Percentiles rank a stretch among this genome's conserved stretches.
These are phyloP conservation scores for Xenopus borealis DNA, from an alignment of 2,113 vertebrate genomes.

Conservation along the genomic window DNA sequence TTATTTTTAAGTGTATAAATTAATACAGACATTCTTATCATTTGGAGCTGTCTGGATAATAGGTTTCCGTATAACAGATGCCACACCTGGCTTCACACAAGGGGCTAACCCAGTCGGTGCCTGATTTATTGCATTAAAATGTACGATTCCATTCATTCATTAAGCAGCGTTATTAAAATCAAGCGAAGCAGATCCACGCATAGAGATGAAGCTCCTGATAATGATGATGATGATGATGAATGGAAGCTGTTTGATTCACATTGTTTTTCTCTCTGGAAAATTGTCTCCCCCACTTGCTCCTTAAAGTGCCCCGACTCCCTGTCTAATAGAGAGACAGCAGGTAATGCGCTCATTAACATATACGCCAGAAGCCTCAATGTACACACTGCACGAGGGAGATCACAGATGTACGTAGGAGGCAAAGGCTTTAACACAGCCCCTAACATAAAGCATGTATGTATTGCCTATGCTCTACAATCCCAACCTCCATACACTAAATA, in stretches of 20 bases:
- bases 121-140: neutral
- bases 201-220: neutral
- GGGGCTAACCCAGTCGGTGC: too few species aligned
- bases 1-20: too few species aligned
- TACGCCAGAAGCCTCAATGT: neutral
- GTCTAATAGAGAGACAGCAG: conserved; percentile 18
- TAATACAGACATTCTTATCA: too few species aligned
- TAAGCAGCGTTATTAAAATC: neutral
- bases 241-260: neutral
- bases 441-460: conserved; percentile 24
- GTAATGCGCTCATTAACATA: conserved; percentile 14
- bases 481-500: neutral
- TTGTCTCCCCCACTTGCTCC: neutral
- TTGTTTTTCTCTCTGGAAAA: neutral
- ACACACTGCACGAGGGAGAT: conserved; percentile 11
- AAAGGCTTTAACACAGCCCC: neutral
- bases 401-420: conserved; percentile 37
- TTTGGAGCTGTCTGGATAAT: too few species aligned
- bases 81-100: too few species aligned
- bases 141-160: neutral
- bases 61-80: too few species aligned
- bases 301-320: neutral
- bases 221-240: neutral
- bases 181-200: neutral
- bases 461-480: neutral